Conservation (phyloP, 2,113 vertebrate species). For the Eulemur macaco region DNA sequence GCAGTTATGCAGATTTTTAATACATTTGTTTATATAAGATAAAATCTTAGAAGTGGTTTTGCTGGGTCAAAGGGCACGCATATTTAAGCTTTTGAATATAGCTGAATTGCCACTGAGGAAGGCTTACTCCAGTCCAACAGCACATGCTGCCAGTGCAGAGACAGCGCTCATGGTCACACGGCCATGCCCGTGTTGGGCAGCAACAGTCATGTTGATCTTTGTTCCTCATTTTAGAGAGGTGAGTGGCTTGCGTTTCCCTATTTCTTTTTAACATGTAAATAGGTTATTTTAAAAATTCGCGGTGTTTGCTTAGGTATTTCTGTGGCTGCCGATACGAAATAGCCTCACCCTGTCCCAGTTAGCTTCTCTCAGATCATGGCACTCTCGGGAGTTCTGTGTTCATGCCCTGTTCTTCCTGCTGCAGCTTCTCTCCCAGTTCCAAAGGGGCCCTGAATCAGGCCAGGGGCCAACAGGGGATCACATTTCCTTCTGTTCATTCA, state of each 20-base stretch:
- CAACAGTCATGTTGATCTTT: not conserved
- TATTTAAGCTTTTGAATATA: not conserved
- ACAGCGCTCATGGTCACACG: not conserved
- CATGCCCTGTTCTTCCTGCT: not conserved
- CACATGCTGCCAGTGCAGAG: accelerated
- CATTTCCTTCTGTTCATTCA: not conserved
- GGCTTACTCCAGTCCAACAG: not conserved
- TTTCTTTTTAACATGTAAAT: not conserved
- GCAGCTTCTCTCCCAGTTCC: not conserved
- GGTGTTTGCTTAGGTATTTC: not conserved
- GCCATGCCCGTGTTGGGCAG: not conserved
- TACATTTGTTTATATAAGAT: not conserved
- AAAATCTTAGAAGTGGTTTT: not conserved
- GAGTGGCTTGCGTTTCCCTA: not conserved
- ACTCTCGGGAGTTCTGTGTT: not conserved
- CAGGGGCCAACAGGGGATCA: not conserved
- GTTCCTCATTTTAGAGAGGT: not conserved
- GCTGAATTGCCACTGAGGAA: not conserved
- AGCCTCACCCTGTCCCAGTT: too few relatives aligned
- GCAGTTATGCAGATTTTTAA: not conserved
- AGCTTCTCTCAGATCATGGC: not conserved
- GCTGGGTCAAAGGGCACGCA: not conserved
- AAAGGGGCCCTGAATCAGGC: not conserved
- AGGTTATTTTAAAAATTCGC: not conserved
- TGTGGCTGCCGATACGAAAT: not conserved